phyloP scores from a whole-genome alignment of 1,140 invertebrate species.

The Monomorium pharaonis region DNA sequence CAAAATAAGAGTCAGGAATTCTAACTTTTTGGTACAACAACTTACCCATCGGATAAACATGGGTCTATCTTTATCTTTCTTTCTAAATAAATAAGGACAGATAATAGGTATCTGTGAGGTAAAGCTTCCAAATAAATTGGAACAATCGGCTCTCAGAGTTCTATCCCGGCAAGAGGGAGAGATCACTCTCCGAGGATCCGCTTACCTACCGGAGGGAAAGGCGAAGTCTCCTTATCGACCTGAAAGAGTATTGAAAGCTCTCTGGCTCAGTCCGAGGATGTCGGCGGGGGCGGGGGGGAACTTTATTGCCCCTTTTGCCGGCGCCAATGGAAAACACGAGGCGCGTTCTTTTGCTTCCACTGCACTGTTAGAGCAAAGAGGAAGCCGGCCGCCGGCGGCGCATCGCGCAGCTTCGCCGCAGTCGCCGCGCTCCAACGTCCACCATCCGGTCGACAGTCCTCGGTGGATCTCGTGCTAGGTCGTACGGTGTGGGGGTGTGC shows the following conservation, averaged over 20 bases:
- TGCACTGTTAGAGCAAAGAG: slow-evolving; percentile 23
- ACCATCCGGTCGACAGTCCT: slow-evolving; percentile 67
- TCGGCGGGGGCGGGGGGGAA: too few species aligned
- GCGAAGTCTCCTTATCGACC: slow-evolving; percentile 66
- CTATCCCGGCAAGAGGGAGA: neutral
- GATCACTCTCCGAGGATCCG: neutral
- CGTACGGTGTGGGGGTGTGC: slow-evolving; percentile 23
- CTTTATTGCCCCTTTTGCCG: slow-evolving; percentile 61
- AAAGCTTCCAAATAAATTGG: too few species aligned
- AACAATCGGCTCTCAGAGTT: too few species aligned
- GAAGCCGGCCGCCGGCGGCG: slow-evolving; percentile 24
- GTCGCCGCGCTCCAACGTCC: slow-evolving; percentile 29
- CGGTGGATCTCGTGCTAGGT: slow-evolving; percentile 65
- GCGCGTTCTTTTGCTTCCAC: slow-evolving; percentile 54
- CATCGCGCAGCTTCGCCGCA: slow-evolving; percentile 33
- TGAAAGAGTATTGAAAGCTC: slow-evolving; percentile 46
- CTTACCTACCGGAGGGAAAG: slow-evolving; percentile 55
- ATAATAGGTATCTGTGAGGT: too few species aligned
- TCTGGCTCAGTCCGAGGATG: neutral
- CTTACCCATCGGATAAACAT: too few species aligned
- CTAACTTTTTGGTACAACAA: too few species aligned
- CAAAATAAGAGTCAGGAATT: neutral
- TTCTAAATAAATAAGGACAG: too few species aligned
- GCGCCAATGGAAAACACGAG: slow-evolving; percentile 63
- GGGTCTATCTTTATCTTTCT: too few species aligned